Evolutionary conservation across 2,797 vertebrate species (phyloP), one percentile per base, ranked within the genome.

Genomic region (Merluccius polli): DNA sequence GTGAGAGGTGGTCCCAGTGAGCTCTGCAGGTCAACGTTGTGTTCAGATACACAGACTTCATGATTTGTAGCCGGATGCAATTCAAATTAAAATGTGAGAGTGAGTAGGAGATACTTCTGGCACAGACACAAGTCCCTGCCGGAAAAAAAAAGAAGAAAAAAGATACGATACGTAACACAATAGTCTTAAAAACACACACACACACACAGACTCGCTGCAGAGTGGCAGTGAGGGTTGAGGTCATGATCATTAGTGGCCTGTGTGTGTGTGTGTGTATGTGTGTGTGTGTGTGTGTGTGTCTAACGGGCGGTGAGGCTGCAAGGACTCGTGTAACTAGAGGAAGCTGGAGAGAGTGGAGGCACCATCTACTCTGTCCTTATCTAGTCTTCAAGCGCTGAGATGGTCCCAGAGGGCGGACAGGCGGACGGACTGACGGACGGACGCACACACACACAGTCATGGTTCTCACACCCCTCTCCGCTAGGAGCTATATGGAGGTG

Each of bases 181-280:
- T n/a, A 52, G 44, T 21, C 44, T 52, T 21, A 4, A 15, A 59
- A n/a, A 59, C 4, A 59, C 52, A 59, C 21, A 59, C 21, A 59
- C 21, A 52, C 48, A 52, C 48, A 52, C 4, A n/a, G 1, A 13
- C 4, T 1, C 15, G 41, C 41, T 44, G 52, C 21, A 29, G 33
- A 84, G 85, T 73, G 75, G 81, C 79, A 77, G 80, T 70, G 76
- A 85, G 71, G 72, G 77, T 75, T 83, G 82, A 89, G 82, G 85
- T 87, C 81, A 75, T 65, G 82, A 81, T 89, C 86, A 89, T 92
- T 87, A 91, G 87, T 77, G 85, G 83, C 83, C 75, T 80, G 71
- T 76, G 74, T 27, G 79, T 79, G 21, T 69, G 68, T 75, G 82
- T 79, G 82, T 82, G 72, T 63, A 63, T 76, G 83, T 80, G 82